These are phyloP conservation scores for Anthopleura xanthogrammica DNA, from an alignment of 92 coral and sea anemone genomes.

Conservation along the genomic window DNA sequence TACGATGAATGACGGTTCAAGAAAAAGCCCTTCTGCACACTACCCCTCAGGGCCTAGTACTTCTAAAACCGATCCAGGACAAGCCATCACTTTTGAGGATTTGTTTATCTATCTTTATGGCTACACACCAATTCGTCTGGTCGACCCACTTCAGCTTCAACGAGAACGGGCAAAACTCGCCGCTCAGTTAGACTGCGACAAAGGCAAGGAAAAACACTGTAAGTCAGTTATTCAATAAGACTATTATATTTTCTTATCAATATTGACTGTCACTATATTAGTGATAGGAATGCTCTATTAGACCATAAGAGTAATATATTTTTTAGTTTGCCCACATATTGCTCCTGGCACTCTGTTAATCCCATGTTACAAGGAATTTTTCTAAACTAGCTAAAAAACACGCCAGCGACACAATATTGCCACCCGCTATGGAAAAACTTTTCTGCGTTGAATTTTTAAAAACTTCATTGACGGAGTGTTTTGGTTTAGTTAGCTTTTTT, in stretches of 20 bases:
- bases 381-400: slow-evolving; percentile 20
- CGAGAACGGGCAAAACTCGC: slow-evolving; percentile 62
- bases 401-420: slow-evolving; percentile 28
- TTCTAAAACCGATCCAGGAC: slow-evolving; percentile 23
- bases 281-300: not conserved
- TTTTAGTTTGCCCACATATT: not conserved
- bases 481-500: not conserved
- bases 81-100: slow-evolving; percentile 66
- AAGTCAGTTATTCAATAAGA: slow-evolving; percentile 31
- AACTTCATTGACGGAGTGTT: slow-evolving; percentile 9
- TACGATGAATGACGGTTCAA: slow-evolving; percentile 31
- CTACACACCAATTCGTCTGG: slow-evolving; percentile 86
- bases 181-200: slow-evolving; percentile 41
- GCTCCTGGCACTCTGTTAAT: not conserved
- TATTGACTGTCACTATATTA: not conserved
- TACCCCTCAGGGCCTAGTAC: slow-evolving; percentile 24
- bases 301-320: not conserved
- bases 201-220: slow-evolving; percentile 54
- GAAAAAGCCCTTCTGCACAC: slow-evolving; percentile 49
- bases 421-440: slow-evolving; percentile 30
- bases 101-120: slow-evolving; percentile 88
- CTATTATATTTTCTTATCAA: not conserved
- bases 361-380: not conserved
- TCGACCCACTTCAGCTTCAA: slow-evolving; percentile 81
- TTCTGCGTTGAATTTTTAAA: slow-evolving; percentile 34